These are phyloP conservation scores for Aphodius sticticus DNA, from an alignment of 2,888 invertebrate species.

Conservation along the genomic window DNA sequence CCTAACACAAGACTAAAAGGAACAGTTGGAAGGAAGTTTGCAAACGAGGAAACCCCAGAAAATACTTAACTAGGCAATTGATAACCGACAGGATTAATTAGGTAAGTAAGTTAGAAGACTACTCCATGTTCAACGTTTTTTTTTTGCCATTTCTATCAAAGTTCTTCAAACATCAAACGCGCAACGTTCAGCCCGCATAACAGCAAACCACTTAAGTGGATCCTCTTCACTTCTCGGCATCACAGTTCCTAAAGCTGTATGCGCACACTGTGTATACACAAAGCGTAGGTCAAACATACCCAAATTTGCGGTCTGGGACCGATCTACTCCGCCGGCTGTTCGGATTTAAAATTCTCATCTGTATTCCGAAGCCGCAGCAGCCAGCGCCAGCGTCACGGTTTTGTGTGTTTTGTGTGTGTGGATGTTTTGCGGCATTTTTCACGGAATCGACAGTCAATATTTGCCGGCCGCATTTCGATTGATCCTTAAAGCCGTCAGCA, in stretches of 20 bases:
- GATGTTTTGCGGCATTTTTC: not conserved
- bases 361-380: not conserved
- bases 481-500: not conserved
- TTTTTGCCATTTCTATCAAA: too few species aligned
- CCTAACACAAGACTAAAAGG: too few species aligned
- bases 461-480: not conserved
- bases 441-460: not conserved
- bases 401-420: not conserved
- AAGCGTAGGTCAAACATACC: not conserved
- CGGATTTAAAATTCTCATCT: not conserved
- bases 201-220: not conserved
- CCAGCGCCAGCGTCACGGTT: too few species aligned
- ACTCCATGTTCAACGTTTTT: too few species aligned
- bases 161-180: too few species aligned
- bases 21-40: too few species aligned
- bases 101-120: too few species aligned
- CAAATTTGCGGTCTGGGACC: not conserved
- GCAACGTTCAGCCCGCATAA: too few species aligned
- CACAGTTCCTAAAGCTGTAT: not conserved
- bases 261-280: not conserved
- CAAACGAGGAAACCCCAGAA: too few species aligned
- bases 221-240: not conserved
- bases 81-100: too few species aligned
- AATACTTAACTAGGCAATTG: too few species aligned
- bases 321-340: not conserved